These are phyloP conservation scores for Cisticola juncidis DNA, from an alignment of 2,113 vertebrate species.

Conservation along the genomic window DNA sequence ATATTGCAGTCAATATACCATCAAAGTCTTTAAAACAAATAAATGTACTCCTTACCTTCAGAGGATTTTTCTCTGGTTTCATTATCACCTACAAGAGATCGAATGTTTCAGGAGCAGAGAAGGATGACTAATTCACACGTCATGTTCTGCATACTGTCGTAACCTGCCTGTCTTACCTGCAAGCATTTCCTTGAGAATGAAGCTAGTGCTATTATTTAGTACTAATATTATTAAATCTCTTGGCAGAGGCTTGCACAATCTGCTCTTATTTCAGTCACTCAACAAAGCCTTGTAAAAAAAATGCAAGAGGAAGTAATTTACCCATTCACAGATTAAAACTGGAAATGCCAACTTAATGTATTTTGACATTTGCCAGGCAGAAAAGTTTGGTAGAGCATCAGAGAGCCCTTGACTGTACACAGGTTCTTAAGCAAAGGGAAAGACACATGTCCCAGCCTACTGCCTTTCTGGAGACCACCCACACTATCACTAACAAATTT, in stretches of 20 bases:
- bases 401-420: not conserved
- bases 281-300: slow-evolving; percentile 49
- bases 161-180: slow-evolving; percentile 28
- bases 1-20: not conserved
- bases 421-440: not conserved
- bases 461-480: not conserved
- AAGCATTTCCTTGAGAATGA: not conserved
- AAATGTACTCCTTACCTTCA: not conserved
- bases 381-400: not conserved
- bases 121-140: not conserved
- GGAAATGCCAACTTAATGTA: slow-evolving; percentile 36
- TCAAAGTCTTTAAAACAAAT: slow-evolving; percentile 48
- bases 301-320: slow-evolving; percentile 57
- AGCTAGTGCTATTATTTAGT: slow-evolving; percentile 55
- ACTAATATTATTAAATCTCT: slow-evolving; percentile 54
- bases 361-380: slow-evolving; percentile 43
- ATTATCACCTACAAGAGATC: not conserved
- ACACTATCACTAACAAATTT: not conserved
- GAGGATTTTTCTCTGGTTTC: slow-evolving; percentile 16
- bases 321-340: slow-evolving; percentile 58
- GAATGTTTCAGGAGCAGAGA: not conserved
- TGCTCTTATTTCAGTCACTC: slow-evolving; percentile 47
- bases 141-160: not conserved
- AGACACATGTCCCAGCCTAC: not conserved
- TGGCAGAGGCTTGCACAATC: slow-evolving; percentile 50